Evolutionary conservation across 2,888 invertebrate genomes (phyloP).

Genomic region (Asteroscopus sphinx): DNA sequence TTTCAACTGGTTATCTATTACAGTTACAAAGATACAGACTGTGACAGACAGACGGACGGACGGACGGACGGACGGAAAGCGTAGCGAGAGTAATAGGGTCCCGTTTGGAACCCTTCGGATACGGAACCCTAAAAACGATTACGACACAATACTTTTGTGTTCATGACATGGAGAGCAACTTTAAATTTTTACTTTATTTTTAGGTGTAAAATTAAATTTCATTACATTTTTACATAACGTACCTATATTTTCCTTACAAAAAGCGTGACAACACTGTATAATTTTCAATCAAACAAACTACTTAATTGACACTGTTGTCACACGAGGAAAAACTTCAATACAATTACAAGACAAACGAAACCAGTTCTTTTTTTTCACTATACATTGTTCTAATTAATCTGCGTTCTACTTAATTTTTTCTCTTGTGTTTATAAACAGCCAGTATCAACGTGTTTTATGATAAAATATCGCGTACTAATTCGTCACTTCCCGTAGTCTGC

Average conservation of each 20-base stretch:
- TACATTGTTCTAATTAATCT: conserved; percentile 41
- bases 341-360: conserved; percentile 32
- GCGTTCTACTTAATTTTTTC: conserved; percentile 32
- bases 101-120: no score
- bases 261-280: conserved; percentile 35
- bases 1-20: no score
- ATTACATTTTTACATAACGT: neutral
- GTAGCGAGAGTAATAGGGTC: no score
- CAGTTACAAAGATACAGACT: no score
- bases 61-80: no score
- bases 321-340: conserved; percentile 44
- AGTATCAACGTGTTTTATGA: conserved; percentile 57
- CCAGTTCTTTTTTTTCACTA: conserved; percentile 35
- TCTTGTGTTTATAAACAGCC: conserved; percentile 60
- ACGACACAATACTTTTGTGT: conserved; percentile 40
- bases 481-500: conserved; percentile 73
- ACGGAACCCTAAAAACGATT: no score
- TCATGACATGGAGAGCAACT: conserved; percentile 19
- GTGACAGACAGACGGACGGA: no score
- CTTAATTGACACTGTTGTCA: conserved; percentile 51
- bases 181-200: neutral
- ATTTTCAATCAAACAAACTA: conserved; percentile 35
- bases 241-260: conserved; percentile 19
- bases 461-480: conserved; percentile 64
- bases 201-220: neutral